Evolutionary conservation across 2,113 vertebrate species (phyloP), one percentile per base, ranked within the genome.

Genomic region (Junco hyemalis): DNA sequence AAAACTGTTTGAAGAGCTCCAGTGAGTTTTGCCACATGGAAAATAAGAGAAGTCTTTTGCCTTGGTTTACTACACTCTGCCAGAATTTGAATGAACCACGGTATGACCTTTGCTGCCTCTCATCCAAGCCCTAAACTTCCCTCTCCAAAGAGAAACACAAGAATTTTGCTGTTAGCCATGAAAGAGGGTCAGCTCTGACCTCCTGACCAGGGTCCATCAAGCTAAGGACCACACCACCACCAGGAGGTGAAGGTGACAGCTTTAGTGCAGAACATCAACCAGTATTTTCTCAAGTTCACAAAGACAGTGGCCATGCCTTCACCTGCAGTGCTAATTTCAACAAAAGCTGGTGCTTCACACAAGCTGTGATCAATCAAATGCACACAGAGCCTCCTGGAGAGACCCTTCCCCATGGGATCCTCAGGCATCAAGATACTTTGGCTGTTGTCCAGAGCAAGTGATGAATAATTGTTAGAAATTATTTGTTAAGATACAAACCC

Each of bases 401-500:
- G 25, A 72, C 51, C 79, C n/a, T 47, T 90, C 44, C 85, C 77
- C 76, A 33, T 13, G 45, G 29, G 56, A 79, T 84, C 57, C 80
- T 65, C 82, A 79, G 88, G 81, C 87, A 93, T 44, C 40, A 50
- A 70, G 64, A 81, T 61, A 84, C 77, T 94, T 88, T 68, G 80
- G 80, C 82, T 78, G 88, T 42, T 64, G 53, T 68, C 93, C 94
- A 90, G 86, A 95, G 77, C 69, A 95, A 90, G 77, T 23, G 76
- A 96, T 65, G 86, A 92, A 72, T 70, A 70, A 79, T 3, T 61
- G 20, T 84, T 80, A 76, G 92, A 95, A 95, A 74, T 60, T 56
- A 50, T 1, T 44, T 53, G 60, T 53, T 57, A 76, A 92, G 66
- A 88, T 79, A 91, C 60, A 96, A 92, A 78, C 10, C 31, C 45